phyloP scores from a whole-genome alignment of 2,113 vertebrate genomes.

The Cnemophilus loriae region DNA sequence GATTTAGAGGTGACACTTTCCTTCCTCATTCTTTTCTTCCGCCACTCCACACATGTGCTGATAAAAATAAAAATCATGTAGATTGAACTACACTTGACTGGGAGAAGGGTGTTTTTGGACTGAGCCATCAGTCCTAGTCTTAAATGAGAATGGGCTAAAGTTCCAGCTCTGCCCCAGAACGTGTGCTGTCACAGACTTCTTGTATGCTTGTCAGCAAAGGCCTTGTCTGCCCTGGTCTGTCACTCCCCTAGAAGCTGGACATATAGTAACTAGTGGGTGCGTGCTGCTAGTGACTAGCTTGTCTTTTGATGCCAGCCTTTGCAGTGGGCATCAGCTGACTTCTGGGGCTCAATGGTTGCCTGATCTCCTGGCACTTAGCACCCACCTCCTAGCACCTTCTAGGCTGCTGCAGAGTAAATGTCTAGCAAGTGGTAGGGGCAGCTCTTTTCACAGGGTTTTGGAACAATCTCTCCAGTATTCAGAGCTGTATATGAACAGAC shows the following conservation, averaged over 20 bases:
- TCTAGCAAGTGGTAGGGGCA: background rate
- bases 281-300: background rate
- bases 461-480: background rate
- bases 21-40: background rate
- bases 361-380: background rate
- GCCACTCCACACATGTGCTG: background rate
- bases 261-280: background rate
- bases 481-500: background rate
- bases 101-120: background rate
- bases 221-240: fast-evolving
- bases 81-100: background rate
- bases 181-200: background rate
- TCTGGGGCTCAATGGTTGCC: background rate
- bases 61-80: background rate
- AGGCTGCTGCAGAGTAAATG: background rate
- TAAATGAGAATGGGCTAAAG: background rate
- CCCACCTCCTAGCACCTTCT: too few relatives aligned
- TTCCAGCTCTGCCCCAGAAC: background rate
- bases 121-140: background rate
- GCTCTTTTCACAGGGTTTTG: background rate
- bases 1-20: background rate
- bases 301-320: background rate
- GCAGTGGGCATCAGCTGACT: background rate
- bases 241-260: background rate
- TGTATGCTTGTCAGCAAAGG: background rate